A percentile compares a stretch with the other conserved stretches of the same genome.
Conservation (phyloP, 2,888 invertebrate genomes). For the Malthinus seriepunctatus region DNA sequence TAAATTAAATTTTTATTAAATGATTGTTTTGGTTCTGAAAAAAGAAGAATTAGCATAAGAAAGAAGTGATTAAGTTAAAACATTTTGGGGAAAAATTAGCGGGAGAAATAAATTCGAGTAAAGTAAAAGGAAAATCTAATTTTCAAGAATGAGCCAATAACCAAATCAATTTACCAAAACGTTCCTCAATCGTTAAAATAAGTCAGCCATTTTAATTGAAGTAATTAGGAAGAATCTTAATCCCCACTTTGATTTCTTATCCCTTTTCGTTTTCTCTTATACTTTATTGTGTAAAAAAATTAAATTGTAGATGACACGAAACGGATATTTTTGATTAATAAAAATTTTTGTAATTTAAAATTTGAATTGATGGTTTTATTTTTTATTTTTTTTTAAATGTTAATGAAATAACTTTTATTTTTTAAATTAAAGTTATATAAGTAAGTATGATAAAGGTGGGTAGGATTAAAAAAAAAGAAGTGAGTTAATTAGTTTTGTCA, state of each 20-base stretch:
- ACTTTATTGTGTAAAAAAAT: not conserved
- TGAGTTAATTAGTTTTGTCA: slow-evolving; percentile 27
- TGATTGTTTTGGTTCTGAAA: too few species aligned
- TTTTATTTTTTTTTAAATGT: too few species aligned
- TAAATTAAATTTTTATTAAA: not conserved
- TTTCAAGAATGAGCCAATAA: slow-evolving; percentile 30
- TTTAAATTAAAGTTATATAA: too few species aligned
- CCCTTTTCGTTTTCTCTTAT: slow-evolving; percentile 9
- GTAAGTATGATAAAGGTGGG: not conserved
- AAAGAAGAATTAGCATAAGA: not conserved
- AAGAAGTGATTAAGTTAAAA: slow-evolving; percentile 5
- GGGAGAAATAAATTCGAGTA: slow-evolving; percentile 3
- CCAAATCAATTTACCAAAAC: slow-evolving; percentile 37
- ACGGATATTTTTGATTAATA: slow-evolving; percentile 23
- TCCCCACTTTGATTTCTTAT: slow-evolving; percentile 32
- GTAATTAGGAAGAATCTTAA: slow-evolving; percentile 33
- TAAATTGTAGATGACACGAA: slow-evolving; percentile 19
- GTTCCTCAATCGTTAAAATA: slow-evolving; percentile 33
- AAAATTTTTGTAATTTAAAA: slow-evolving; percentile 1
- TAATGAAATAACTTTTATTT: too few species aligned
- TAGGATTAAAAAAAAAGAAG: slow-evolving; percentile 10
- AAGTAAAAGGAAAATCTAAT: slow-evolving; percentile 21
- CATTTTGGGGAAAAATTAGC: slow-evolving; percentile 6
- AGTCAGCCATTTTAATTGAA: slow-evolving; percentile 33
- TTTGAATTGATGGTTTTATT: not conserved